Evolutionary conservation across 2,797 vertebrate genomes (phyloP).

Genomic region (Salmo trutta): DNA sequence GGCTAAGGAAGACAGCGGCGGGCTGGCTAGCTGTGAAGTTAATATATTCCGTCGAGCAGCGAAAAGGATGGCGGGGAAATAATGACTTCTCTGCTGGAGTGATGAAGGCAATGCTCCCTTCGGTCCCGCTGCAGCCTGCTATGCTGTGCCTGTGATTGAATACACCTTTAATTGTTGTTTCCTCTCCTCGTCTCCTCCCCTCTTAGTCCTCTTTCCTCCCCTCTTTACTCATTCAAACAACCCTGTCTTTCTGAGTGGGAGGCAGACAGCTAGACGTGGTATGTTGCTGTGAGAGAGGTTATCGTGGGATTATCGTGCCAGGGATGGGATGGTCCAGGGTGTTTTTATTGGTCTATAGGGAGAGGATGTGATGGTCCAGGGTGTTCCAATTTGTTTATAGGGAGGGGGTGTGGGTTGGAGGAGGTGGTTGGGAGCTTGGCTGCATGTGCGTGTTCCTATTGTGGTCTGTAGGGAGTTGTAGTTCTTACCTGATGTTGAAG

Average conservation of each 20-base stretch:
- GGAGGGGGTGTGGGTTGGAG: neutral
- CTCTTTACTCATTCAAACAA: neutral
- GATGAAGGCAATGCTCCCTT: slow-evolving; percentile 56
- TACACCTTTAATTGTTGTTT: slow-evolving; percentile 70
- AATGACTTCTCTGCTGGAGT: slow-evolving; percentile 64
- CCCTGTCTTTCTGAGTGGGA: neutral
- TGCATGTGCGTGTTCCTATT: neutral
- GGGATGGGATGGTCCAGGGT: too few species aligned
- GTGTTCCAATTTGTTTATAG: too few species aligned
- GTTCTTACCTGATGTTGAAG: too few species aligned
- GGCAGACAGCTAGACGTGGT: neutral
- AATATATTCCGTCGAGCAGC: slow-evolving; percentile 71
- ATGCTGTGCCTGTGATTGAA: slow-evolving; percentile 57
- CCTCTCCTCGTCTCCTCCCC: slow-evolving; percentile 5
- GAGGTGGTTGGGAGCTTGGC: neutral
- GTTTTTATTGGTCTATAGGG: too few species aligned
- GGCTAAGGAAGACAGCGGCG: slow-evolving; percentile 69
- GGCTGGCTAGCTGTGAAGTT: slow-evolving; percentile 58
- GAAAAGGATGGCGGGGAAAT: slow-evolving; percentile 55
- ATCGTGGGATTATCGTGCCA: too few species aligned
- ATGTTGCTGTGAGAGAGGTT: neutral
- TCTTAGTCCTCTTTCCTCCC: neutral
- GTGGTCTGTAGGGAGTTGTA: neutral
- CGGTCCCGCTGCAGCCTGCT: slow-evolving; percentile 60
- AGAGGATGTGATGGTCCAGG: too few species aligned